Base-by-base conservation (phyloP, 2,888 invertebrate genomes). In the Calameuta filiformis region DNA sequence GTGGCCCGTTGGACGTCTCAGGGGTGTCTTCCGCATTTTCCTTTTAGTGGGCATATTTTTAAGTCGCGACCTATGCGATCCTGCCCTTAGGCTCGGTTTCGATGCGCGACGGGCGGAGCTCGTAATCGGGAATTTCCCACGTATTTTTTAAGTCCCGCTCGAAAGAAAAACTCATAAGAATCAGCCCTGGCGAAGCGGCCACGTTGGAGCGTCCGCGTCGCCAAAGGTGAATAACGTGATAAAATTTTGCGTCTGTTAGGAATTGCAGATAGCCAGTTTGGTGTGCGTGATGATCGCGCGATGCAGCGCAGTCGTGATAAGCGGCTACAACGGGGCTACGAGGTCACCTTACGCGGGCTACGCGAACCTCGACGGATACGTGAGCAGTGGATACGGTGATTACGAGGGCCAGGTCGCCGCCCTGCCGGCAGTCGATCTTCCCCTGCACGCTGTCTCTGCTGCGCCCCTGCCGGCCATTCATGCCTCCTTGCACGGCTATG, bases 361-460 rank as follows among this genome's bases (percentile, higher is more conserved):
- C 82, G 80, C 86, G 76, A 85, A 85, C 69, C 86, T 89, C 75
- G 90, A 89, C n/a, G 90, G 87, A 68, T 89, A 88, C 78, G 76
- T 79, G 2, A 40, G 15, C 40, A 75, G 69, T 37, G 81, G 83
- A 69, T 81, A 83, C 3, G 80, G 82, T n/a, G 87, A 85, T 30
- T 87, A 87, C 77, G 88, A 87, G 35, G 87, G 85, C 68, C 90
- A 91, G 81, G 83, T 84, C 81, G 83, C 84, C 30, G 89, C 89
- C 23, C 79, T 90, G 23, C 91, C 91, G 2, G 91, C 90, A 4
- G 89, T 91, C 15, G 89, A 89, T 4, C 90, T 91, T 23, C 91
- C 91, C 37, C 83, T 90, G 30, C 91, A 91, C 81, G 82, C 91
- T 34, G 91, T 91, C 15, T 91, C 91, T 73, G 91, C 91, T 0